Conservation (phyloP, 2,113 vertebrate species). For the Erythrocercus mccallii region DNA sequence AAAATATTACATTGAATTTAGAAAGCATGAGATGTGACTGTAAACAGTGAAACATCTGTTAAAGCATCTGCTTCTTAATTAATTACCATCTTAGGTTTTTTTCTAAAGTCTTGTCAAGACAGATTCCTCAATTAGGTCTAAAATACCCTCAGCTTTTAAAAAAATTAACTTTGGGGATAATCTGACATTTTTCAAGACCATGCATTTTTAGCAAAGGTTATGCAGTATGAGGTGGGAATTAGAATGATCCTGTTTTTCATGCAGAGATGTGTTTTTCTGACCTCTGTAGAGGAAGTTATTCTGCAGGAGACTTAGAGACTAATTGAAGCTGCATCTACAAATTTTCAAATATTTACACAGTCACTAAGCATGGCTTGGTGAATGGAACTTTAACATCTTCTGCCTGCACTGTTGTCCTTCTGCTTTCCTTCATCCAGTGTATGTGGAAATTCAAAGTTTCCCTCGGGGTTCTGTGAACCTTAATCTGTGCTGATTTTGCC, state of each 20-base stretch:
- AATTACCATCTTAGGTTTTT: background rate
- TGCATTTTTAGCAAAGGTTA: background rate
- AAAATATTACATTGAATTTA: background rate
- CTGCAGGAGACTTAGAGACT: background rate
- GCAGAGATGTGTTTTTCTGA: background rate
- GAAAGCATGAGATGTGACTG: background rate
- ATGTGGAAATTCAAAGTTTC: background rate
- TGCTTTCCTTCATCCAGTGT: background rate
- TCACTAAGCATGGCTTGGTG: background rate
- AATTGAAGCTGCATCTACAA: background rate
- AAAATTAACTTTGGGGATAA: background rate
- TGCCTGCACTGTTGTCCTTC: background rate
- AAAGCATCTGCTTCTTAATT: slow-evolving; percentile 57
- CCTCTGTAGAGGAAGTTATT: background rate
- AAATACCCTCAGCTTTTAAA: background rate
- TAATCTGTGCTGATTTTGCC: background rate
- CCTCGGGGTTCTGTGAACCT: background rate
- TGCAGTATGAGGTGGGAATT: background rate
- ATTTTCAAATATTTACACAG: background rate
- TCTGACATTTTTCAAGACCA: background rate
- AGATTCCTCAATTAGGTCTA: background rate
- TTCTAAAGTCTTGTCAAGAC: background rate
- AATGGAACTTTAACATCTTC: background rate
- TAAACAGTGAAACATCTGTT: slow-evolving; percentile 56
- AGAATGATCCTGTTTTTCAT: background rate